These are phyloP conservation scores for Pachypanchax playfairii DNA, from an alignment of 2,113 vertebrate genomes.

Conservation along the genomic window DNA sequence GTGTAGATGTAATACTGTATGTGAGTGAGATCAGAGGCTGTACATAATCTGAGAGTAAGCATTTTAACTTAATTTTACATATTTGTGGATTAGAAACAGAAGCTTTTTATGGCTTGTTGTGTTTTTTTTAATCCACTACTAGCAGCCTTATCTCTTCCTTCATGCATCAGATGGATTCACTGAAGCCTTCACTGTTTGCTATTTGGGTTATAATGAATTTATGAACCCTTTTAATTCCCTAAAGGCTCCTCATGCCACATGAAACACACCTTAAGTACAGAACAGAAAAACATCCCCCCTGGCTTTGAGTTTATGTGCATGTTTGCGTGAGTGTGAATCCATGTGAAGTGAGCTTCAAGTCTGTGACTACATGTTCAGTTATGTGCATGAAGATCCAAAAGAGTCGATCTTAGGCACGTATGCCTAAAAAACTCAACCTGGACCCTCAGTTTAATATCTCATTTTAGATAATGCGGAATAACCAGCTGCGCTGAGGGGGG, in stretches of 20 bases:
- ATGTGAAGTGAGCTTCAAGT: slow-evolving; percentile 14
- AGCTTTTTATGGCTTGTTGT: no score
- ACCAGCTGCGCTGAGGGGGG: slow-evolving; percentile 22
- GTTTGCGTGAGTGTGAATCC: slow-evolving; percentile 24
- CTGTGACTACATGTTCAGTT: not conserved
- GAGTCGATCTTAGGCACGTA: slow-evolving; percentile 19
- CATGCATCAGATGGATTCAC: slow-evolving; percentile 46
- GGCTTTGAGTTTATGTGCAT: slow-evolving; percentile 31
- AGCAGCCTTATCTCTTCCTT: slow-evolving; percentile 5
- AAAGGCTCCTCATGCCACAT: slow-evolving; percentile 44
- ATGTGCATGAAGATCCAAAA: slow-evolving; percentile 10
- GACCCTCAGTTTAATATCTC: slow-evolving; percentile 52
- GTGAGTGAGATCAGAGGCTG: no score
- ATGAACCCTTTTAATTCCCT: slow-evolving; percentile 54
- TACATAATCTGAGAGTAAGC: no score
- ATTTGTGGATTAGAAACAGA: no score
- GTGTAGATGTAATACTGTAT: no score
- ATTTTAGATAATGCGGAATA: slow-evolving; percentile 54
- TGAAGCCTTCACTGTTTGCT: slow-evolving; percentile 53
- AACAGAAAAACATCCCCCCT: slow-evolving; percentile 37
- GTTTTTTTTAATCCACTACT: no score
- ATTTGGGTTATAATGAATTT: slow-evolving; percentile 70
- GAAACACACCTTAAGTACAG: slow-evolving; percentile 56
- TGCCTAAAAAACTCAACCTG: slow-evolving; percentile 49
- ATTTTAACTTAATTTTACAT: no score